A percentile compares a stretch with the other conserved stretches of the same genome.
These are phyloP conservation scores for Rhegmatorhina hoffmannsi DNA, from an alignment of 2,113 vertebrate species.

Conservation along the genomic window DNA sequence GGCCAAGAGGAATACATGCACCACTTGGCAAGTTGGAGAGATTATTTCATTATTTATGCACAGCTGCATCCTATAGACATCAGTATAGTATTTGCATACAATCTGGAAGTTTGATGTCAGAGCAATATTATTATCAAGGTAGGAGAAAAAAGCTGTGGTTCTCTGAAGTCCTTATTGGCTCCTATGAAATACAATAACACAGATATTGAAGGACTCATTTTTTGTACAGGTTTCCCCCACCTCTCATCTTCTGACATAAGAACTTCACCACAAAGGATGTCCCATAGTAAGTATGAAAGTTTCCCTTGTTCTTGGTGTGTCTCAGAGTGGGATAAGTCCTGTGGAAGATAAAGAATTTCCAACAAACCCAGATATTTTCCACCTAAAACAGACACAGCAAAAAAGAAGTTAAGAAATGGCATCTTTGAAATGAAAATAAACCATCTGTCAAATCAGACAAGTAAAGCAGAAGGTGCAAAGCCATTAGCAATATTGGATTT, in stretches of 20 bases:
- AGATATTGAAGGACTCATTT: background rate
- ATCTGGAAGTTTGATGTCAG: background rate
- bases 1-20: background rate
- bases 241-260: background rate
- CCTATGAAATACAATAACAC: background rate
- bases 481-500: background rate
- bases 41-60: conserved; percentile 1
- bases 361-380: background rate
- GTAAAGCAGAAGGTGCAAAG: background rate
- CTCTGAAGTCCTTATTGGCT: background rate
- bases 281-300: background rate
- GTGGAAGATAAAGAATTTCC: background rate
- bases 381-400: background rate
- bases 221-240: background rate
- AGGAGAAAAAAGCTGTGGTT: background rate
- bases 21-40: background rate
- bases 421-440: background rate
- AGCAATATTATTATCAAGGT: background rate
- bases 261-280: background rate
- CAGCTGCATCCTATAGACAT: background rate
- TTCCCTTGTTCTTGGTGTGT: background rate
- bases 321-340: background rate
- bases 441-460: background rate
- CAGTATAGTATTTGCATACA: background rate
- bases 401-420: background rate